Percentiles rank a stretch among this genome's conserved stretches.
Evolutionary conservation across 2,113 vertebrate genomes (phyloP).

Genomic region (Benitochromis conjunctus): DNA sequence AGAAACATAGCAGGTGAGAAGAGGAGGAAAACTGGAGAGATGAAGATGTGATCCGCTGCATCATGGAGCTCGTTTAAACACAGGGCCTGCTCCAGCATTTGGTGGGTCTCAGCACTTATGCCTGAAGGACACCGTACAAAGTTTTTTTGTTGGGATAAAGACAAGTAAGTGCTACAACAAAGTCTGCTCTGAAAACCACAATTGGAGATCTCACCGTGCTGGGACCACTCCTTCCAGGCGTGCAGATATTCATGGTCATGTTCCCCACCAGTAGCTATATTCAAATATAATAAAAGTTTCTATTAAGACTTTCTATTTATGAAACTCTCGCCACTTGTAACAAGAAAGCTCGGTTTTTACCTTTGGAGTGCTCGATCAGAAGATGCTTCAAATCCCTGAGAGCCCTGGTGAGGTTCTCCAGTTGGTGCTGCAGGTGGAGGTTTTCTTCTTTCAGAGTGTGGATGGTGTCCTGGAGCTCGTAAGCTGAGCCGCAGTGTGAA

Average conservation of each 20-base stretch:
- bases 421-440: constrained; percentile 56
- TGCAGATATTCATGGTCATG: constrained; percentile 41
- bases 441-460: constrained; percentile 67
- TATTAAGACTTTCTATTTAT: not conserved
- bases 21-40: not conserved
- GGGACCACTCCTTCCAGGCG: constrained; percentile 62
- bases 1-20: constrained; percentile 1
- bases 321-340: not conserved
- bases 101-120: constrained; percentile 56
- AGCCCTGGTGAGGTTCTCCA: constrained; percentile 64
- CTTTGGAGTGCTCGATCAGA: constrained; percentile 53
- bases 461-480: constrained; percentile 72
- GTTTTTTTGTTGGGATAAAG: not conserved
- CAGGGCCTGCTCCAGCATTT: constrained; percentile 58
- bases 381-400: constrained; percentile 62
- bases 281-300: not conserved
- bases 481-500: constrained; percentile 10
- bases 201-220: constrained; percentile 46
- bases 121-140: constrained; percentile 34
- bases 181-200: not conserved
- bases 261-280: constrained; percentile 10
- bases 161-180: not conserved
- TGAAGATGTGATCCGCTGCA: not conserved
- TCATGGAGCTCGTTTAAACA: constrained; percentile 49
- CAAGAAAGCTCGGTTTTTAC: constrained; percentile 2